Conservation (phyloP, 2,113 vertebrate genomes). For the Gadus macrocephalus region DNA sequence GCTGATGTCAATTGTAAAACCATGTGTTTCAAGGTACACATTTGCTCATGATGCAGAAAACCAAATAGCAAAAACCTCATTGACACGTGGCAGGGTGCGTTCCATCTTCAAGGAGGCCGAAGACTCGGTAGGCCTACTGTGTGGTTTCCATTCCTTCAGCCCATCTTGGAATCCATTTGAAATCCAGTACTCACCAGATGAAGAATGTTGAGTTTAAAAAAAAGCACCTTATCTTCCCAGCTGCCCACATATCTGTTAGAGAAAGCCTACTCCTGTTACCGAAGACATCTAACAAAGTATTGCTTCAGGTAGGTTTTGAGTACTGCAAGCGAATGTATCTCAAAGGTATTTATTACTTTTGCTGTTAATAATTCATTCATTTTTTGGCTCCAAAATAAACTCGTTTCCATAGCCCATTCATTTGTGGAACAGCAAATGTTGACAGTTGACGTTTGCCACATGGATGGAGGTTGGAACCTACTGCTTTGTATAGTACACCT, state of each 20-base stretch:
- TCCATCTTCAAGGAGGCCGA: too few relatives aligned
- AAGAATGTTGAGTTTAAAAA: background rate
- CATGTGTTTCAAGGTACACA: slow-evolving; percentile 36
- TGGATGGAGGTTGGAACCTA: too few relatives aligned
- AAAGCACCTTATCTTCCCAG: slow-evolving; percentile 23
- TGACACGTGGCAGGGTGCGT: background rate
- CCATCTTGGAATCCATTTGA: background rate
- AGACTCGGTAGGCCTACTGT: background rate
- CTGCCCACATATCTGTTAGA: slow-evolving; percentile 32
- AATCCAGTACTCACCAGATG: slow-evolving; percentile 3
- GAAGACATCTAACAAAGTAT: slow-evolving; percentile 34
- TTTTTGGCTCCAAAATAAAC: too few relatives aligned
- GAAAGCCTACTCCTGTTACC: slow-evolving; percentile 49
- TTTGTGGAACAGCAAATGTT: too few relatives aligned
- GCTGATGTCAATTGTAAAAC: too few relatives aligned
- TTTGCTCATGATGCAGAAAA: slow-evolving; percentile 34
- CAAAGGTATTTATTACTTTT: background rate
- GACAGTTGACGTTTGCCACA: too few relatives aligned
- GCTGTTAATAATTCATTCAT: too few relatives aligned
- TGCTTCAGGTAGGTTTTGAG: slow-evolving; percentile 52
- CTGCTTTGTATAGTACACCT: too few relatives aligned
- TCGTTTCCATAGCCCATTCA: too few relatives aligned
- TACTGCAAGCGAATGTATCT: background rate
- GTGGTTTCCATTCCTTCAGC: background rate
- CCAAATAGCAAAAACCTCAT: background rate